Evolutionary conservation across 1,140 invertebrate species (phyloP), one percentile per base, ranked within the genome.

Genomic region (Drosophila tani): DNA sequence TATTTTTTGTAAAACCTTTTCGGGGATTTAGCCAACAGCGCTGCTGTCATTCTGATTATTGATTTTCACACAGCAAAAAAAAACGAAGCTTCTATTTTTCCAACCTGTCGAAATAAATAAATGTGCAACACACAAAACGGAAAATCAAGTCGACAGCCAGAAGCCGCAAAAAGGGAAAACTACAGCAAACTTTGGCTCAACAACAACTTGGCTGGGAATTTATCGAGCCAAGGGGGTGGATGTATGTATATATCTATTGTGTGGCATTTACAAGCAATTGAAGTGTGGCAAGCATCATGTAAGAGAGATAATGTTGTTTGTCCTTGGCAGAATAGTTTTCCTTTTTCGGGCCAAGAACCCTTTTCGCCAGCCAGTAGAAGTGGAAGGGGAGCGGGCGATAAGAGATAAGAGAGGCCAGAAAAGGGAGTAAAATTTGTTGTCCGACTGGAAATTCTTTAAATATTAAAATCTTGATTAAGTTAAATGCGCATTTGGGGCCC

Each of bases 381-480:
- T 15, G 67, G 60, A 58, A 45, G 46, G 50, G 46, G 46, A 19
- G 45, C 8, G 40, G 29, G 38, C 21, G 56, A 58, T 62, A 67
- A 59, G 64, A 62, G 56, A 69, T 65, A 43, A 71, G 46, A 58
- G 35, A n/a, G 56, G 53, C 51, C 38, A 35, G 35, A 55, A 32
- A 14, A 7, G 12, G 29, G 14, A 47, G 46, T 46, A 75, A 32
- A 77, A 84, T 88, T 81, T 88, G 81, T 73, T 71, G 70, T 38
- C 29, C 38, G 53, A 0, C 27, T 50, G 56, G 43, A 81, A 79
- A 81, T 88, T 84, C 84, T 90, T 90, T 90, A 90, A 90, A 90
- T 90, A 90, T 90, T 90, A 90, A 90, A 90, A 90, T 90, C 85
- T 90, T 90, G 85, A 90, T 90, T 90, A 90, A 90, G 85, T 85